phyloP scores from a whole-genome alignment of 2,888 invertebrate species.

The Dyspetes luteomarginatus region DNA sequence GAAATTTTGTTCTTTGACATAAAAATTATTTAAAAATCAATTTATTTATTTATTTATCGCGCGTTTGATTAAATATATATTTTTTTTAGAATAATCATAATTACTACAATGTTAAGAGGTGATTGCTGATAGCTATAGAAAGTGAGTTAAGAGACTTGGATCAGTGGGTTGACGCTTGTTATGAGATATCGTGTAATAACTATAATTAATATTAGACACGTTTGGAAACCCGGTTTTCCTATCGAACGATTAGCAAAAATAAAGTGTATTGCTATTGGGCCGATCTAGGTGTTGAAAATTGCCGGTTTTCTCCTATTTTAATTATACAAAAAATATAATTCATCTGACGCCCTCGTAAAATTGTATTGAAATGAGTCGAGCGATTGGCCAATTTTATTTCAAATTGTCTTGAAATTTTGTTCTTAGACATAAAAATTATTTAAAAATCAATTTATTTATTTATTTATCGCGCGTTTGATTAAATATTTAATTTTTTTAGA shows the following conservation, averaged over 20 bases:
- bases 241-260: not conserved
- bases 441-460: not conserved
- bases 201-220: slow-evolving; percentile 57
- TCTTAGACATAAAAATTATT: not conserved
- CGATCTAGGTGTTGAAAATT: slow-evolving; percentile 49
- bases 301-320: slow-evolving; percentile 40
- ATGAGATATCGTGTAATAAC: slow-evolving; percentile 61
- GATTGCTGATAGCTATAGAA: slow-evolving; percentile 49
- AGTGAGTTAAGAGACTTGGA: slow-evolving; percentile 49
- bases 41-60: not conserved
- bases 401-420: not conserved
- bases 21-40: not conserved
- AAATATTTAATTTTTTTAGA: not conserved
- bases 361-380: not conserved
- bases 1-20: not conserved
- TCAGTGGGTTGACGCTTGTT: slow-evolving; percentile 48
- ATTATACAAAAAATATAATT: not conserved
- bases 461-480: no score
- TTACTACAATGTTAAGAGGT: slow-evolving; percentile 16
- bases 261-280: slow-evolving; percentile 32
- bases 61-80: not conserved
- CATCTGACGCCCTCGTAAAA: not conserved
- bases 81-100: not conserved
- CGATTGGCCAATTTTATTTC: not conserved
- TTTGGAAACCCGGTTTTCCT: slow-evolving; percentile 45